These are phyloP conservation scores for Chirona hameri DNA, from an alignment of 2,888 invertebrate species.

Conservation along the genomic window DNA sequence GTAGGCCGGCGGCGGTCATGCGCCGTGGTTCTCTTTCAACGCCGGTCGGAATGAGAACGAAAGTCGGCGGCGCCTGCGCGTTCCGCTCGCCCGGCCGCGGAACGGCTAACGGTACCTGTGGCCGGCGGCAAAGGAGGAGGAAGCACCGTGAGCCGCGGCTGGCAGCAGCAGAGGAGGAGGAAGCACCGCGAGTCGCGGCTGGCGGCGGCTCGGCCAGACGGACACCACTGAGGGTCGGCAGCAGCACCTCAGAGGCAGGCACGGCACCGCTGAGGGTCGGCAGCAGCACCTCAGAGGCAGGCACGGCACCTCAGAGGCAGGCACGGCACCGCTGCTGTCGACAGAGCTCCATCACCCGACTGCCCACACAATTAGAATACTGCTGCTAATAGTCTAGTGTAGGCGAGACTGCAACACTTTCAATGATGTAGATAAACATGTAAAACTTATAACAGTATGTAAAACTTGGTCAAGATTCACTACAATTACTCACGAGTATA, in stretches of 20 bases:
- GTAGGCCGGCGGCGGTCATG: background rate
- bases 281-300: background rate
- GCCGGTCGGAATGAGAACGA: slow-evolving; percentile 24
- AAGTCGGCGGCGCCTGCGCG: background rate
- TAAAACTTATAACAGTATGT: too few species aligned
- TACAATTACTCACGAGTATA: too few species aligned
- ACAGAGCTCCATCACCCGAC: too few species aligned
- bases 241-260: background rate
- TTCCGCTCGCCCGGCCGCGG: background rate
- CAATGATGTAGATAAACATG: too few species aligned
- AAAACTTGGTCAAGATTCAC: too few species aligned
- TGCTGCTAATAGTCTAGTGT: too few species aligned
- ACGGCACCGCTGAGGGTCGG: background rate
- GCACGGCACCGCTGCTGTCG: too few species aligned
- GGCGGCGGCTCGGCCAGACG: background rate
- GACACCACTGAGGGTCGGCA: background rate
- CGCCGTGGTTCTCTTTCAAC: background rate
- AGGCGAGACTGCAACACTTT: too few species aligned
- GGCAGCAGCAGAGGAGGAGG: background rate
- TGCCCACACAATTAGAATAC: too few species aligned
- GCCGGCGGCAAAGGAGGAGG: background rate
- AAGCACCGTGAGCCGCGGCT: background rate
- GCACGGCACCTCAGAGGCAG: too few species aligned
- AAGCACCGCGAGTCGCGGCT: background rate
- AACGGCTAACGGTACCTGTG: background rate